A percentile compares a stretch with the other conserved stretches of the same genome.
Conservation (phyloP, 2,888 invertebrate genomes). For the Periphyllus acericola region DNA sequence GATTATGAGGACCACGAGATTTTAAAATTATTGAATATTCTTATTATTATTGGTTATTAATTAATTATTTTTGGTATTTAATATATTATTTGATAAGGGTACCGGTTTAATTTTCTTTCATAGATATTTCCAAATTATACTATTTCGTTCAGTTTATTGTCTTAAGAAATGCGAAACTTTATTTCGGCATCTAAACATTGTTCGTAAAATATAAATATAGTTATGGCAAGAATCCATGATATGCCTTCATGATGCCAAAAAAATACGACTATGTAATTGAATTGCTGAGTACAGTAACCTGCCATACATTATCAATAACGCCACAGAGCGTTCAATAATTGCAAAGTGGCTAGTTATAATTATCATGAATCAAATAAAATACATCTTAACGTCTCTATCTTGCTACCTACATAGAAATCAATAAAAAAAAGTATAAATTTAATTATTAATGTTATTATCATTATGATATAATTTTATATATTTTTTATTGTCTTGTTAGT, state of each 20-base stretch:
- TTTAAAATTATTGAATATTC: no score
- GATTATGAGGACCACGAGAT: no score
- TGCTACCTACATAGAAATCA: not conserved
- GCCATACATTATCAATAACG: conserved; percentile 13
- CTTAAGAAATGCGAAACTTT: conserved; percentile 22
- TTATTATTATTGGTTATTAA: no score
- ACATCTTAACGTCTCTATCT: not conserved
- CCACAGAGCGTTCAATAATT: not conserved
- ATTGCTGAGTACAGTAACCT: conserved; percentile 29
- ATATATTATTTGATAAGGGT: no score
- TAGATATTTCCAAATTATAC: not conserved
- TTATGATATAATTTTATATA: no score
- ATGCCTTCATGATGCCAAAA: conserved; percentile 52
- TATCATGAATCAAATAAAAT: not conserved
- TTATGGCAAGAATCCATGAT: conserved; percentile 60
- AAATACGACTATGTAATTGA: conserved; percentile 38
- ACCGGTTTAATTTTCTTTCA: not conserved
- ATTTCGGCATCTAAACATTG: conserved; percentile 57
- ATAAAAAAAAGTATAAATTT: not conserved
- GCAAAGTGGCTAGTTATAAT: not conserved
- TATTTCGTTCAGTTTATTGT: not conserved
- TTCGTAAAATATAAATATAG: conserved; percentile 58
- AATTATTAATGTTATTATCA: no score
- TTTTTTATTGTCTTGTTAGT: no score
- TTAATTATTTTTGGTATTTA: no score